These are phyloP conservation scores for Paradoxurus hermaphroditus DNA, from an alignment of 2,113 vertebrate genomes.

Conservation along the genomic window DNA sequence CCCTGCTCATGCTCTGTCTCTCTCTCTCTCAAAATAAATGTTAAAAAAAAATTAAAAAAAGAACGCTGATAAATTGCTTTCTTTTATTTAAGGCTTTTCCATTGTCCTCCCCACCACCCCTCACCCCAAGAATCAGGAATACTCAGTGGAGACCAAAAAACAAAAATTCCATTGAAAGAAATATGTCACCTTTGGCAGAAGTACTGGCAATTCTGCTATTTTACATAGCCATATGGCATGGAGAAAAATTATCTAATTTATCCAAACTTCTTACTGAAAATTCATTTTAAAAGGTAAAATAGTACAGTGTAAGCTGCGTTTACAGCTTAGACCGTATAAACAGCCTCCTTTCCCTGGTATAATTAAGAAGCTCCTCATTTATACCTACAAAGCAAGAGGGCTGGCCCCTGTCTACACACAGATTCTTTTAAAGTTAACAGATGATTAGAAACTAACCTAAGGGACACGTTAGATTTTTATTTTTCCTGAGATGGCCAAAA, in stretches of 20 bases:
- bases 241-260: slow-evolving; percentile 32
- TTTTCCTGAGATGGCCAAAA: background rate
- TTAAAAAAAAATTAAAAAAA: too few species aligned
- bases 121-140: background rate
- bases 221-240: background rate
- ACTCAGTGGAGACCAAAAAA: background rate
- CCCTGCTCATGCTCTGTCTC: too few species aligned
- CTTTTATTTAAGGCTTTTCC: background rate
- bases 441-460: slow-evolving; percentile 13
- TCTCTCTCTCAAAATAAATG: too few species aligned
- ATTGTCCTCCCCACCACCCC: background rate
- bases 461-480: background rate
- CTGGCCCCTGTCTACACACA: background rate
- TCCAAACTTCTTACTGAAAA: background rate
- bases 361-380: background rate
- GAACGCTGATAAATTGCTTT: background rate
- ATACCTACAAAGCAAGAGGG: background rate
- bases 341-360: background rate
- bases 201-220: background rate
- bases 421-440: background rate
- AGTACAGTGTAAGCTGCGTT: background rate
- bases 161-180: slow-evolving; percentile 25
- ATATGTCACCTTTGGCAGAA: background rate
- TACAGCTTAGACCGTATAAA: background rate
- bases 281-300: background rate